A percentile compares a stretch with the other conserved stretches of the same genome.
These are phyloP conservation scores for Epistrophe eligans DNA, from an alignment of 2,888 invertebrate species.

Conservation along the genomic window DNA sequence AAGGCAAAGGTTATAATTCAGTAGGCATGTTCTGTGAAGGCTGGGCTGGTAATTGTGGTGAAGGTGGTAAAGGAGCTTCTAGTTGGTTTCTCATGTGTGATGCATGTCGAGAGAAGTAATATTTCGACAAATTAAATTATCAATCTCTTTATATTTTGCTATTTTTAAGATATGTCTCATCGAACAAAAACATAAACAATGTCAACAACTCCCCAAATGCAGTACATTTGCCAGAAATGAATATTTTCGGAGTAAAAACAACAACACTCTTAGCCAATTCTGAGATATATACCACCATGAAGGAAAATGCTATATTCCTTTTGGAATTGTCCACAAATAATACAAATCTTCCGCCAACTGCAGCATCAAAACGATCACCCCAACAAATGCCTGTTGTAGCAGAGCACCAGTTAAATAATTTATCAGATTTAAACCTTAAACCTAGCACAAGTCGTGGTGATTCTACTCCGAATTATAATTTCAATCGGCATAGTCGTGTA, in stretches of 20 bases:
- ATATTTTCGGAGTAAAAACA: conserved; percentile 83
- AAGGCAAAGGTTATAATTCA: conserved; percentile 96
- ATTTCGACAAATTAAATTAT: conserved; percentile 79
- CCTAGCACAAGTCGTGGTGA: conserved; percentile 83
- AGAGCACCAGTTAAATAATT: conserved; percentile 82
- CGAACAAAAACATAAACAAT: conserved; percentile 82
- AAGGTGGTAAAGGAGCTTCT: conserved; percentile 90
- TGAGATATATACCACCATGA: conserved; percentile 87
- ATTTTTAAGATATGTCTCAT: conserved; percentile 79
- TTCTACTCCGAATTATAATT: conserved; percentile 77
- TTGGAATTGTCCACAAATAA: conserved; percentile 92
- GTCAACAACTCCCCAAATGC: conserved; percentile 81
- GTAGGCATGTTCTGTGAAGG: conserved; percentile 94
- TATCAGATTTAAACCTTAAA: conserved; percentile 80
- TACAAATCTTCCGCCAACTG: conserved; percentile 77
- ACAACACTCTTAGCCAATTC: conserved; percentile 82
- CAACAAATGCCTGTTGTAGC: conserved; percentile 83
- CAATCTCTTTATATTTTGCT: background rate
- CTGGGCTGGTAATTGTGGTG: conserved; percentile 95
- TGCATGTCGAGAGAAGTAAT: conserved; percentile 92
- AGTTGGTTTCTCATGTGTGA: conserved; percentile 98
- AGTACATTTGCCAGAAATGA: conserved; percentile 82
- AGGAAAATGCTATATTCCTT: conserved; percentile 97
- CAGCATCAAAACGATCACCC: conserved; percentile 80
- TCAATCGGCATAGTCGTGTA: conserved; percentile 81